Percentiles rank a stretch among this genome's conserved stretches.
Conservation (phyloP, 2,113 vertebrate species). For the Thermophis baileyi region DNA sequence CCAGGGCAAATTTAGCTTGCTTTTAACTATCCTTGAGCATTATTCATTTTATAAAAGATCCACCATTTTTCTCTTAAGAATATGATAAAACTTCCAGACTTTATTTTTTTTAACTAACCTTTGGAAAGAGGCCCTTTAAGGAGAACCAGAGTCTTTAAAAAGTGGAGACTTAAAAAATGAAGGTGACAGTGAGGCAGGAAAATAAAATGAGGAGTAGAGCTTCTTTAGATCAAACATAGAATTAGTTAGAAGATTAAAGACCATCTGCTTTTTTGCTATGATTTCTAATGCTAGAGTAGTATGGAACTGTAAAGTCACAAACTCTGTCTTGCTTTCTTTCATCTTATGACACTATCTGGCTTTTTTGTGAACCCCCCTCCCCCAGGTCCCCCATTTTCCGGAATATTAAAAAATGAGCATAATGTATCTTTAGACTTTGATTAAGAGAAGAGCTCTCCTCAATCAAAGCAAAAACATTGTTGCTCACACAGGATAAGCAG, state of each 20-base stretch:
- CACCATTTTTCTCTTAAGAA: not conserved
- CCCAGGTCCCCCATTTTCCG: not conserved
- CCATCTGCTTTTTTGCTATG: not conserved
- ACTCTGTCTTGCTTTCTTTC: not conserved
- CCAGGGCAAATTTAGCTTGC: not conserved
- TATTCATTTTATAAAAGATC: not conserved
- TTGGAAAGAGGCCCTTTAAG: not conserved
- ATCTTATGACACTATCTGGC: not conserved
- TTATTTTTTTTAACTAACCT: not conserved
- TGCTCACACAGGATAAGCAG: not conserved
- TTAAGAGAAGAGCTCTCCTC: not conserved
- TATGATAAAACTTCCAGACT: not conserved
- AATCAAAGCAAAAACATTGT: not conserved
- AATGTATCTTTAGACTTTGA: conserved; percentile 3
- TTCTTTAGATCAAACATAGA: conserved; percentile 1
- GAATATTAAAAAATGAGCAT: conserved; percentile 10
- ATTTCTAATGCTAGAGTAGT: not conserved
- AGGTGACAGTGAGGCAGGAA: not conserved
- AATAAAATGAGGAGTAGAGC: not conserved
- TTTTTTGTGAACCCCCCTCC: not conserved
- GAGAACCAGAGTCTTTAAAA: not conserved
- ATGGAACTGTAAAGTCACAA: not conserved
- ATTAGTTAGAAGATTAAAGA: conserved; percentile 31
- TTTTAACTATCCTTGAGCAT: not conserved
- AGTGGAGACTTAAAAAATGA: not conserved